These are phyloP conservation scores for Smithornis capensis DNA, from an alignment of 2,113 vertebrate genomes.

Conservation along the genomic window DNA sequence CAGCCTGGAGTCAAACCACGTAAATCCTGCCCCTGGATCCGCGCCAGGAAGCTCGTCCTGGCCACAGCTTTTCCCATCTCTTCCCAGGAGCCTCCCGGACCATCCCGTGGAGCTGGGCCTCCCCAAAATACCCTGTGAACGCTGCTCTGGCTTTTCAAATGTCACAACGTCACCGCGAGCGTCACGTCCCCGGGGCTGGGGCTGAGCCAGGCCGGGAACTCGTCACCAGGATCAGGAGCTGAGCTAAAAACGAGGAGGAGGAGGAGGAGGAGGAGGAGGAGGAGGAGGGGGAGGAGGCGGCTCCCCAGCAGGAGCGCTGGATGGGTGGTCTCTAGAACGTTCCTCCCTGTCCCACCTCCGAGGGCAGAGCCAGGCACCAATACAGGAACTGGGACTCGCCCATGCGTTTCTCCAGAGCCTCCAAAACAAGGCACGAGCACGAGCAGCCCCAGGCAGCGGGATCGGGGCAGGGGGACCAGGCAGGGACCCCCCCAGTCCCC, in stretches of 20 bases:
- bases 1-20: neutral
- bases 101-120: neutral
- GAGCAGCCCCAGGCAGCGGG: accelerated
- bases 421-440: neutral
- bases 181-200: neutral
- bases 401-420: neutral
- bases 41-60: neutral
- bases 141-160: neutral
- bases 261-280: neutral
- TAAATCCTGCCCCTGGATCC: accelerated
- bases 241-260: neutral
- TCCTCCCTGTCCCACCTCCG: slow-evolving; percentile 41
- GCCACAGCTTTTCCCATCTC: neutral
- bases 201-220: neutral
- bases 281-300: neutral
- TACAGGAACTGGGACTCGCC: neutral
- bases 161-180: accelerated
- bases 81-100: neutral
- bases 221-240: neutral
- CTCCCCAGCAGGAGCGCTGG: neutral
- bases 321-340: slow-evolving; percentile 41
- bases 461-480: accelerated
- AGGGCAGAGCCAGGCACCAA: slow-evolving; percentile 26
- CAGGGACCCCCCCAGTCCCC: neutral
- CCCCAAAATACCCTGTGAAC: neutral